Conservation (phyloP, 2,888 invertebrate species). For the Drosophila austrosaltans region DNA sequence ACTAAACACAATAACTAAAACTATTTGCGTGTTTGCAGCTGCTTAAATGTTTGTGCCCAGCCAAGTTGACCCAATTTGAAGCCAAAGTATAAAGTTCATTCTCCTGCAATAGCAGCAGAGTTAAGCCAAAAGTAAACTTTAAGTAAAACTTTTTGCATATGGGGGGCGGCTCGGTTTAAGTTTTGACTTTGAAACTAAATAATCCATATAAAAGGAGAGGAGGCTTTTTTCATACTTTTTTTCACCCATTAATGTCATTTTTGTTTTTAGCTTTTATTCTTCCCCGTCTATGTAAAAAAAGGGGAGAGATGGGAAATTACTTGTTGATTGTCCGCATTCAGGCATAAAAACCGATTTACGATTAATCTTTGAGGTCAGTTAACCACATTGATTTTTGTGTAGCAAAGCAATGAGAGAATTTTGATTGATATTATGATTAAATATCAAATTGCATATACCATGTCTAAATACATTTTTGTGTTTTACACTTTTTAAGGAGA, state of each 20-base stretch:
- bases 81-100: not conserved
- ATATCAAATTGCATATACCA: not conserved
- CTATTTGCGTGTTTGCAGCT: not conserved
- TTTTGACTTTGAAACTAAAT: conserved; percentile 2
- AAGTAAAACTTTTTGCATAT: conserved; percentile 9
- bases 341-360: conserved; percentile 58
- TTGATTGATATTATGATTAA: not conserved
- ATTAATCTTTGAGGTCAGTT: conserved; percentile 68
- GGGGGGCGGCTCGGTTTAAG: not conserved
- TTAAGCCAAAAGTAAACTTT: conserved; percentile 1
- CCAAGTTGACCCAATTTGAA: conserved; percentile 22
- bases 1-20: conserved; percentile 1
- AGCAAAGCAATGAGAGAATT: not conserved
- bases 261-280: conserved; percentile 1
- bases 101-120: not conserved
- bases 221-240: conserved; percentile 7
- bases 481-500: no score
- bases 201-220: not conserved
- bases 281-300: not conserved
- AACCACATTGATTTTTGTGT: conserved; percentile 53
- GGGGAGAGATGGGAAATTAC: conserved; percentile 22
- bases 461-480: no score
- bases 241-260: conserved; percentile 69
- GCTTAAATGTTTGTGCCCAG: not conserved
- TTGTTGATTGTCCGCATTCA: conserved; percentile 67